phyloP scores from a whole-genome alignment of 2,888 invertebrate genomes.

The Epiperipatus broadwayi region DNA sequence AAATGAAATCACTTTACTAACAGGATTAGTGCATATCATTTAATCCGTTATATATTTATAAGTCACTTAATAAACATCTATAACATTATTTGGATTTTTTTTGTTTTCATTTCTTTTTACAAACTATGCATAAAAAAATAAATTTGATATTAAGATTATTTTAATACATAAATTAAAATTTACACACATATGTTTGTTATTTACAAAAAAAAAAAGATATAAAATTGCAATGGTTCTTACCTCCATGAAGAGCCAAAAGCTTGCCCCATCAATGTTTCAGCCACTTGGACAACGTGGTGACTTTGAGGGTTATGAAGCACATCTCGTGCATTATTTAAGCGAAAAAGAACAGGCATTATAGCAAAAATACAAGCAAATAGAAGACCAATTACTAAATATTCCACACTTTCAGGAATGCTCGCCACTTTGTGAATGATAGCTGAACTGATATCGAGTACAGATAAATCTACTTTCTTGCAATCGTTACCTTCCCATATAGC shows the following conservation, averaged over 20 bases:
- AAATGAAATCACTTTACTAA: no score
- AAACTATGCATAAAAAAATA: no score
- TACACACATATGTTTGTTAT: no score
- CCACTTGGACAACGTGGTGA: constrained; percentile 15
- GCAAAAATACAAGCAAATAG: constrained; percentile 23
- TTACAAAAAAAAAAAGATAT: constrained; percentile 21
- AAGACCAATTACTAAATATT: constrained; percentile 47
- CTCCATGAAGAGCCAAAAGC: constrained; percentile 15
- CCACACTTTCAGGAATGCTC: constrained; percentile 51
- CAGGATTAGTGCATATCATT: no score
- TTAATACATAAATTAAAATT: no score
- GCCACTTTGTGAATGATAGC: constrained; percentile 81
- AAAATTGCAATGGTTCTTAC: no score
- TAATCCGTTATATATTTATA: no score
- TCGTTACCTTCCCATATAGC: constrained; percentile 83
- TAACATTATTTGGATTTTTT: no score
- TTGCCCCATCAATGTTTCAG: constrained; percentile 13
- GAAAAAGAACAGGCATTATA: constrained; percentile 20
- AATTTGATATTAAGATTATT: no score
- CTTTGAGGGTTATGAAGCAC: constrained; percentile 12
- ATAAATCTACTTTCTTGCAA: constrained; percentile 74
- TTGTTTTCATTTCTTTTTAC: no score
- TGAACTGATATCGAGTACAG: constrained; percentile 82
- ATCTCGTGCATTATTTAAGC: constrained; percentile 15
- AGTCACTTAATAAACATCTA: no score